Base-by-base conservation (phyloP, 1,140 invertebrate species). In the Brachionus sp. region DNA sequence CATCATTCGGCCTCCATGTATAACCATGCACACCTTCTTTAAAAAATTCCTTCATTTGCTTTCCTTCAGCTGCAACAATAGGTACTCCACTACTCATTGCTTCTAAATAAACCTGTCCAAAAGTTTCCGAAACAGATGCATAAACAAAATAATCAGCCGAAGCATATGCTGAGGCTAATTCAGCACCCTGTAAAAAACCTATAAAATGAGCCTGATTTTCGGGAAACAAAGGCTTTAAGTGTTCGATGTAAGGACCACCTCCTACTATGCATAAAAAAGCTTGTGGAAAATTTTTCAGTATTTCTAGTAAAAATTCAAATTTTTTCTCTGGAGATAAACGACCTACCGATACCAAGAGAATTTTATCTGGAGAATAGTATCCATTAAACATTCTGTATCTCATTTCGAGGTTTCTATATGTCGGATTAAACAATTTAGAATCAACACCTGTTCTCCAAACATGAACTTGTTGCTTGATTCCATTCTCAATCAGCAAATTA, bases 71-170 rank as follows among this genome's bases (percentile, higher is more conserved):
- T 2, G 83, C 46, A 10, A 77, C 73, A 3, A 84, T 33, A 29
- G 83, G 83, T 46, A 66, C n/a, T 23, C 70, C 83, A 35, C 46
- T 64, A 35, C 66, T 46, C 83, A 84, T 84, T 9, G 83, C 83
- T 68, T 84, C 83, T 25, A 84, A 66, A 77, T 84, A 84, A 16
- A 84, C 73, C 64, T 84, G 83, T 35, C 83, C 83, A 37, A 84
- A 84, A 23, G 83, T 84, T 44, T 84, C 83, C 9, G 70, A 62
- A 5, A 64, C 73, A 29, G 70, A 77, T 19, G 83, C 83, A 37
- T 77, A 84, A 2, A 84, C 25, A 53, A 84, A 84, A 77, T 19
- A 77, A 35, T 84, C 83, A 35, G 73, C 83, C 10, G 70, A 77
- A 10, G 83, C 70, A 77, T 84, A 84, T 2, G 73, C 73, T 12